phyloP scores from a whole-genome alignment of 2,113 vertebrate species.

The Phylloscopus trochilus region DNA sequence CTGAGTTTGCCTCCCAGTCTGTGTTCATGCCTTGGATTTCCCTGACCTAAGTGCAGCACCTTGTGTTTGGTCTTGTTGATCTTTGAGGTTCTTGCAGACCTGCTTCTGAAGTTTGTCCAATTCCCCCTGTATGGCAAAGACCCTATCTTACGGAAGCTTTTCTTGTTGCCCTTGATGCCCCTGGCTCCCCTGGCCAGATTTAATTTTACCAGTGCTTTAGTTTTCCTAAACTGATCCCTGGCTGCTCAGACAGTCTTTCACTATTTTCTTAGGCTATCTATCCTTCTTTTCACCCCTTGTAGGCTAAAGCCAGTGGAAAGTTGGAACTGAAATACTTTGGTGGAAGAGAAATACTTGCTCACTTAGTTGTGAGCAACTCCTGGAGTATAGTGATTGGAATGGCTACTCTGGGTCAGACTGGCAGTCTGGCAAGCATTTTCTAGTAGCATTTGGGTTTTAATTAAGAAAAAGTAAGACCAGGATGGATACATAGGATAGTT shows the following conservation, averaged over 20 bases:
- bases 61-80: background rate
- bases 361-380: background rate
- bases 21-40: background rate
- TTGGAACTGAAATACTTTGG: background rate
- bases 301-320: background rate
- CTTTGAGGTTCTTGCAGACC: background rate
- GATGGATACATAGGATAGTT: background rate
- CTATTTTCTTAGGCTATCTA: background rate
- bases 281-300: background rate
- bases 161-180: background rate
- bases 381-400: background rate
- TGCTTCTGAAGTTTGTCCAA: background rate
- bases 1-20: background rate
- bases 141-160: background rate
- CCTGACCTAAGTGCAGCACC: background rate
- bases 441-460: background rate
- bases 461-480: background rate
- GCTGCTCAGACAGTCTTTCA: background rate
- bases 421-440: background rate
- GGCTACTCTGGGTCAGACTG: background rate
- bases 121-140: background rate
- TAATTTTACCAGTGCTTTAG: background rate
- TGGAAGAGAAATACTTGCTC: background rate
- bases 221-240: background rate
- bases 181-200: background rate